Percentiles rank a stretch among this genome's conserved stretches.
Evolutionary conservation across 2,797 vertebrate genomes (phyloP).

Genomic region (Parauchenoglanis punctatus): DNA sequence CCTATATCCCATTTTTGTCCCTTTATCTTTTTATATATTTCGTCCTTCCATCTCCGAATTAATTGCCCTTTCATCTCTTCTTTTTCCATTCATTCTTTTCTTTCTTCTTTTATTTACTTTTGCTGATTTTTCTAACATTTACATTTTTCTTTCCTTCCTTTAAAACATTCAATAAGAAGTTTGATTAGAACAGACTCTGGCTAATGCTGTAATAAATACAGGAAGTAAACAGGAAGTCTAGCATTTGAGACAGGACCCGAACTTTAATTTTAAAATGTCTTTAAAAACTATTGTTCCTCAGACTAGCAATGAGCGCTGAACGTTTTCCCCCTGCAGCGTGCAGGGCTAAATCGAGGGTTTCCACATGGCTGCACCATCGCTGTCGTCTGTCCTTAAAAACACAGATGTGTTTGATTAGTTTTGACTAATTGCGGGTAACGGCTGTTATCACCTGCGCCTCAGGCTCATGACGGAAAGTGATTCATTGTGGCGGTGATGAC

Average conservation of each 20-base stretch:
- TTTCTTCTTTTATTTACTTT: background rate
- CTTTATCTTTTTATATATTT: background rate
- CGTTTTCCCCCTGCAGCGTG: too few relatives aligned
- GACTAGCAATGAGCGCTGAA: too few relatives aligned
- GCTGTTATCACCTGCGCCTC: background rate
- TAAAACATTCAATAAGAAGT: background rate
- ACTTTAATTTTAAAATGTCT: background rate
- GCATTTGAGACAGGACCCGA: background rate
- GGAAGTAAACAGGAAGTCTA: background rate
- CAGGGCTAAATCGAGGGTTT: background rate
- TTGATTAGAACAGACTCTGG: background rate
- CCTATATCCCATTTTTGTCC: background rate
- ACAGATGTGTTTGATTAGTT: background rate
- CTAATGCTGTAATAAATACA: background rate
- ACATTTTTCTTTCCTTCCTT: background rate
- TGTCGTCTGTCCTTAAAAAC: background rate
- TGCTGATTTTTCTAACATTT: background rate
- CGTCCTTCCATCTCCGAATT: background rate
- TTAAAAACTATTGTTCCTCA: background rate
- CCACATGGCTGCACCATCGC: background rate
- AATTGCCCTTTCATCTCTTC: background rate
- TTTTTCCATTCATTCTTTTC: background rate
- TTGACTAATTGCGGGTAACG: background rate
- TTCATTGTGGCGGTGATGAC: conserved; percentile 5
- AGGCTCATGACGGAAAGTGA: conserved; percentile 2